Evolutionary conservation across 2,888 invertebrate species (phyloP).

Genomic region (Tethea ocularis): DNA sequence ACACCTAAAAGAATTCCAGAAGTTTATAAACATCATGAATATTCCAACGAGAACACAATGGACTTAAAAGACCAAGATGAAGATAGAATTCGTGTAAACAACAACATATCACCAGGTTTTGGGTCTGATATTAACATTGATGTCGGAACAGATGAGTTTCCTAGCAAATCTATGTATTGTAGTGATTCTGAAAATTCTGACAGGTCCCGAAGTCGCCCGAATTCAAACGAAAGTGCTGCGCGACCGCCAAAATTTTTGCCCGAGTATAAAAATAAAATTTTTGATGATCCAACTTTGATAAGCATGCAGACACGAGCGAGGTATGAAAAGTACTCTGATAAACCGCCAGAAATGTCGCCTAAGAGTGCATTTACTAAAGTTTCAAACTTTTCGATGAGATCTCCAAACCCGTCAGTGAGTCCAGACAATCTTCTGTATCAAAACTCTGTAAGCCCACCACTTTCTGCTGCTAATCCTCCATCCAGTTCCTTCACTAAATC

Average conservation of each 20-base stretch:
- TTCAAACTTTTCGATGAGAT: constrained; percentile 76
- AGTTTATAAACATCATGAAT: constrained; percentile 73
- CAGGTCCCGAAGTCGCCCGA: constrained; percentile 76
- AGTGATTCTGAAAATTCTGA: constrained; percentile 81
- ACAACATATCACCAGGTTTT: constrained; percentile 76
- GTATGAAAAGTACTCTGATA: constrained; percentile 77
- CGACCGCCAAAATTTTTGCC: constrained; percentile 80
- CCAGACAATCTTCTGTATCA: constrained; percentile 91
- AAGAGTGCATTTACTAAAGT: constrained; percentile 95
- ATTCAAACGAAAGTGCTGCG: constrained; percentile 81
- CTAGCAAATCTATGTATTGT: constrained; percentile 74
- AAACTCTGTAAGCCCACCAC: constrained; percentile 90
- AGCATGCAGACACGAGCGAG: constrained; percentile 80
- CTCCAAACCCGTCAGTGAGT: constrained; percentile 89
- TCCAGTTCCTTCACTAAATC: constrained; percentile 64
- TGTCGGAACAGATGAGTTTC: constrained; percentile 80
- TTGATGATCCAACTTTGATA: constrained; percentile 83
- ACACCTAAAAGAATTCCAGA: constrained; percentile 70
- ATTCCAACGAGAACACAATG: constrained; percentile 63
- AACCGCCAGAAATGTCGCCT: constrained; percentile 78
- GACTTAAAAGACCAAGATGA: constrained; percentile 73
- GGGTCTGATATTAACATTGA: constrained; percentile 80
- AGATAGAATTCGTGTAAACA: constrained; percentile 68
- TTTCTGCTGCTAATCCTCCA: constrained; percentile 84
- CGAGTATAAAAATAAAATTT: constrained; percentile 83